phyloP scores from a whole-genome alignment of 2,888 invertebrate species.

The Muschampia plurimacula region DNA sequence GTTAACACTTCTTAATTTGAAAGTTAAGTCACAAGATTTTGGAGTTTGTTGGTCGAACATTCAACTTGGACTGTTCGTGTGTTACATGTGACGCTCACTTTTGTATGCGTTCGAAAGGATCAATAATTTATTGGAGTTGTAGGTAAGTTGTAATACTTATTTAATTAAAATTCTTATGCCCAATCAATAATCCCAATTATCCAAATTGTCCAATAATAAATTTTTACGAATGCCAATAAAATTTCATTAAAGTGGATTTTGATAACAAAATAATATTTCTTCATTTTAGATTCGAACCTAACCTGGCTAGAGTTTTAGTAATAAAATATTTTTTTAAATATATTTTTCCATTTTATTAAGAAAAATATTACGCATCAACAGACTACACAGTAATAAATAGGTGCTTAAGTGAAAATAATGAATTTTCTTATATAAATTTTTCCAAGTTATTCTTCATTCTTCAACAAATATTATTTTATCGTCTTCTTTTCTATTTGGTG shows the following conservation, averaged over 20 bases:
- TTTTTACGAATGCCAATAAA: no score
- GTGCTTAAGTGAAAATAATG: neutral
- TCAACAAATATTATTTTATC: constrained; percentile 71
- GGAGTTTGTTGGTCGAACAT: constrained; percentile 55
- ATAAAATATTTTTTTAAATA: neutral
- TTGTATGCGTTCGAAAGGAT: constrained; percentile 80
- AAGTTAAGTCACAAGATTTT: constrained; percentile 25
- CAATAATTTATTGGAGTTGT: constrained; percentile 66
- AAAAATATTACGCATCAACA: neutral
- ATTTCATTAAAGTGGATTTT: no score
- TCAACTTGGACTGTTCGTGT: constrained; percentile 66
- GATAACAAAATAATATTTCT: no score
- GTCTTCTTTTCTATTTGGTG: constrained; percentile 66
- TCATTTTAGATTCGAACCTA: no score
- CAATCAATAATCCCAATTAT: no score
- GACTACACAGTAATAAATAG: neutral
- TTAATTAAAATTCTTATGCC: neutral
- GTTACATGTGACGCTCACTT: constrained; percentile 67
- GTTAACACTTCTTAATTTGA: constrained; percentile 21
- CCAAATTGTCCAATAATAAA: no score
- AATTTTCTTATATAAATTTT: neutral
- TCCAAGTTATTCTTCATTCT: constrained; percentile 44
- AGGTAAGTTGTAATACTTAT: no score
- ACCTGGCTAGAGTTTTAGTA: no score
- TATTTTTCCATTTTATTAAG: neutral